Evolutionary conservation across 1,140 invertebrate species (phyloP), one percentile per base, ranked within the genome.

Genomic region (Rhysida immarginata): DNA sequence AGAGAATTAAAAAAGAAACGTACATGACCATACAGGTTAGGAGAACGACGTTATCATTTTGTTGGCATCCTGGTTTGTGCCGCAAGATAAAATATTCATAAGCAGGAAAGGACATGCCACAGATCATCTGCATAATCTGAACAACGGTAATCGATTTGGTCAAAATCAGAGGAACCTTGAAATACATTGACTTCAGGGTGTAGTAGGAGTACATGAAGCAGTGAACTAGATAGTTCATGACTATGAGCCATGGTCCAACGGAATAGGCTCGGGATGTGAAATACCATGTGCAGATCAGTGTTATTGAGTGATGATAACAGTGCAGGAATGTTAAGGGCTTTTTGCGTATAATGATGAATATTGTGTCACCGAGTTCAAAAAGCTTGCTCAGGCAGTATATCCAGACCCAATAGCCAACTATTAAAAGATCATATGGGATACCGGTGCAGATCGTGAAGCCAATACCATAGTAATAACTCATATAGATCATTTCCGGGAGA

Each of bases 181-280:
- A 63, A 41, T 66, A 63, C 58, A 75, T 60, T 1, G 76, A 74
- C 53, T 69, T 59, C 2, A 75, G 56, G 3, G 74, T 69, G 61
- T 78, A 81, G 64, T 80, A 80, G 1, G 73, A 66, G 64, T 80
- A 80, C 78, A 80, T 80, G 26, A 78, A 60, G 13, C 76, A 72
- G 64, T 80, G 78, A 14, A 81, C 75, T 13, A 69, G 63, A 65
- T 74, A 80, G 63, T 80, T 80, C 67, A 81, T 76, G 55, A 77
- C 29, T 8, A 16, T 5, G 29, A 35, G 5, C 29, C 29, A 35
- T 8, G 5, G 29, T 8, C 5, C 29, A 35, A 5, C 5, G 5
- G 5, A 5, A 5, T 8, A 16, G 29, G 5, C 5, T 35, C 16
- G 5, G 29, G 5, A 8, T 5, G 16, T 16, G 16, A 35, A 35